Percentiles rank a stretch among this genome's conserved stretches.
Conservation (phyloP, 1,140 invertebrate species). For the Pararge aegeria region DNA sequence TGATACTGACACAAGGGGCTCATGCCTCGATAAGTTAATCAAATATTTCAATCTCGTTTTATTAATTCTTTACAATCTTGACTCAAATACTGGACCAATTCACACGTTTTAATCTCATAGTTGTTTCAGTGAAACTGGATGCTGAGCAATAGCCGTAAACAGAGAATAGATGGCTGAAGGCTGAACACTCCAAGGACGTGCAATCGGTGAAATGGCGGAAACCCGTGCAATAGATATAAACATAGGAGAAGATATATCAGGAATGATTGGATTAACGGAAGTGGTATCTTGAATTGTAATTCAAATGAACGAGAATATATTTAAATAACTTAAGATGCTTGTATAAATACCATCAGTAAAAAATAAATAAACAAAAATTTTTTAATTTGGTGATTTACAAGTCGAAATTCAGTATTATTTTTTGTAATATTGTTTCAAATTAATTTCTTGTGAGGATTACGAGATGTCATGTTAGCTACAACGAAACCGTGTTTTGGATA, state of each 20-base stretch:
- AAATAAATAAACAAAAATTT: too few relatives aligned
- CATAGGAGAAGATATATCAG: not conserved
- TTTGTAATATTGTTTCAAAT: too few relatives aligned
- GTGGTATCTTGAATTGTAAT: not conserved
- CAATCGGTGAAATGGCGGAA: not conserved
- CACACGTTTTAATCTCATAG: not conserved
- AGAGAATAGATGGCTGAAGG: not conserved
- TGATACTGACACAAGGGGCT: not conserved
- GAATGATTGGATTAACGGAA: not conserved
- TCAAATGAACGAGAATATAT: not conserved
- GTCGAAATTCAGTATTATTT: too few relatives aligned
- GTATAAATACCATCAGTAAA: too few relatives aligned
- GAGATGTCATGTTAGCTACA: too few relatives aligned
- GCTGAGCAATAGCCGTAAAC: constrained; percentile 8
- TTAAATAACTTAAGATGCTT: not conserved
- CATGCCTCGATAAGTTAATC: too few relatives aligned
- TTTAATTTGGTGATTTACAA: too few relatives aligned
- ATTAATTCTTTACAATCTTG: not conserved
- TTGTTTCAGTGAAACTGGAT: not conserved
- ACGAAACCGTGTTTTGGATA: too few relatives aligned
- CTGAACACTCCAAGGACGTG: constrained; percentile 1
- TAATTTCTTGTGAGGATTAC: too few relatives aligned
- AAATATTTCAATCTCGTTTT: too few relatives aligned
- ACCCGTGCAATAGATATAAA: not conserved
- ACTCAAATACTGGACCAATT: not conserved